Conservation (phyloP, 2,113 vertebrate species). For the Caretta caretta region DNA sequence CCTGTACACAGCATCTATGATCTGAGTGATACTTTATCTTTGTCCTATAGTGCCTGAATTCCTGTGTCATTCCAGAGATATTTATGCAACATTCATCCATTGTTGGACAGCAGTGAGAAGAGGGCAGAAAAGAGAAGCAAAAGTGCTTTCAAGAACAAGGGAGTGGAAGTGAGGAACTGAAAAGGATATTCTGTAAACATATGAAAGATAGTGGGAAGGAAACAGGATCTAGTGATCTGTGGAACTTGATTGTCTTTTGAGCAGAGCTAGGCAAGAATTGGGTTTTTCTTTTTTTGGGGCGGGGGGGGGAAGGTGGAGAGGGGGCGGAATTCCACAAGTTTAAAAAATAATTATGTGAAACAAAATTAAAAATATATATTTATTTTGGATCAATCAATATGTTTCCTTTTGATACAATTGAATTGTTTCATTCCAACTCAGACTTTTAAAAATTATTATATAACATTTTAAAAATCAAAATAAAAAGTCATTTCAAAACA, state of each 20-base stretch:
- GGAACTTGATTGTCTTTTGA: background rate
- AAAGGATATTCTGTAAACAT: background rate
- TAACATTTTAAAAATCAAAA: background rate
- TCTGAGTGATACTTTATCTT: conserved; percentile 65
- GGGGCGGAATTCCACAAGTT: background rate
- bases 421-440: background rate
- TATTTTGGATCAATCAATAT: background rate
- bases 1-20: conserved; percentile 65
- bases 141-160: conserved; percentile 8
- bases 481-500: background rate
- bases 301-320: no score
- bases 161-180: background rate
- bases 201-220: background rate
- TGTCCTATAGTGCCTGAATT: conserved; percentile 47
- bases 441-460: background rate
- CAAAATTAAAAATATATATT: rapidly evolving
- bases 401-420: background rate
- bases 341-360: background rate
- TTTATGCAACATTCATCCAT: conserved; percentile 66
- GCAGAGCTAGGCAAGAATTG: background rate
- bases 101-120: conserved; percentile 24
- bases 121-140: conserved; percentile 10
- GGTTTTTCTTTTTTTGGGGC: background rate
- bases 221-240: background rate
- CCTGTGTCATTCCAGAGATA: conserved; percentile 59